A percentile compares a stretch with the other conserved stretches of the same genome.
These are phyloP conservation scores for Talpa occidentalis DNA, from an alignment of 2,113 vertebrate species.

Conservation along the genomic window DNA sequence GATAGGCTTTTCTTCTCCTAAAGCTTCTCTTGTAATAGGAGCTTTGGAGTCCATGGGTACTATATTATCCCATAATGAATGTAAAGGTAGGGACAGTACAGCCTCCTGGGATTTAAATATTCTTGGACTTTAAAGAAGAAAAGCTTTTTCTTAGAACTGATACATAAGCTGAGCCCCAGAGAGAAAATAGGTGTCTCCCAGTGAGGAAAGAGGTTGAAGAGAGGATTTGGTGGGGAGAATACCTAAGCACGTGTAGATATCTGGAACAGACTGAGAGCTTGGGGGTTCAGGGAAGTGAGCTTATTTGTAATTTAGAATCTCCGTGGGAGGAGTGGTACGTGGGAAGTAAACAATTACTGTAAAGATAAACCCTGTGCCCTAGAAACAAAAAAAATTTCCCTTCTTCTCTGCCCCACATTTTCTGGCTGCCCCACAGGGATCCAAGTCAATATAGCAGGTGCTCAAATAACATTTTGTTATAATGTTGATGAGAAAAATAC, in stretches of 20 bases:
- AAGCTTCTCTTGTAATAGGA: not conserved
- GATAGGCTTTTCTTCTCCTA: not conserved
- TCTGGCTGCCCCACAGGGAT: not conserved
- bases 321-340: not conserved
- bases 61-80: not conserved
- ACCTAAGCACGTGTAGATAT: fast-evolving
- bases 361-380: not conserved
- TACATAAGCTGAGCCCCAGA: not conserved
- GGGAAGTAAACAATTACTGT: not conserved
- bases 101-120: not conserved
- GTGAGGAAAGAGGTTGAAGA: not conserved
- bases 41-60: not conserved
- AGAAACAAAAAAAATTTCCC: not conserved
- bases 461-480: not conserved
- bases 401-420: not conserved
- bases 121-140: not conserved
- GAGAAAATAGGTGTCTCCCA: not conserved
- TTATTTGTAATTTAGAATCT: not conserved
- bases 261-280: not conserved
- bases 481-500: not conserved
- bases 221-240: not conserved
- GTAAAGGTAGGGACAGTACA: not conserved
- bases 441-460: not conserved
- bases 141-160: not conserved
- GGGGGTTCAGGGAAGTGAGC: too few relatives aligned